A percentile compares a stretch with the other conserved stretches of the same genome.
Conservation (phyloP, 2,888 invertebrate species). For the Chymomyza amoena region DNA sequence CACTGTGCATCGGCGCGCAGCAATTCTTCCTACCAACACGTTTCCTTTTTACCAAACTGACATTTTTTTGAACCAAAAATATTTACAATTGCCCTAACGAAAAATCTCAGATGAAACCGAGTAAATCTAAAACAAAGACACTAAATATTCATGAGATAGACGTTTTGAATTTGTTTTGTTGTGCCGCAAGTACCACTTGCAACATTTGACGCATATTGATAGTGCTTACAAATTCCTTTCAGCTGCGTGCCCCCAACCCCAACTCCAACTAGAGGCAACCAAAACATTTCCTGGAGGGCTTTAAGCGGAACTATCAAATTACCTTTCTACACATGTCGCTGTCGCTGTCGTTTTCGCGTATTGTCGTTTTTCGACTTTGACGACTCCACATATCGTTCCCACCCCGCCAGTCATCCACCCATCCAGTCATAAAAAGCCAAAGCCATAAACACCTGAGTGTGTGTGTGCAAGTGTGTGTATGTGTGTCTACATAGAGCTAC, state of each 20-base stretch:
- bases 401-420: neutral
- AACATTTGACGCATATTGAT: slow-evolving; percentile 16
- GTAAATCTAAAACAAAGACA: slow-evolving; percentile 6
- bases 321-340: slow-evolving; percentile 56
- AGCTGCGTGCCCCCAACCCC: neutral
- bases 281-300: neutral
- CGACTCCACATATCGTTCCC: neutral
- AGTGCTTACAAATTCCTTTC: neutral
- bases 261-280: neutral
- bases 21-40: too few species aligned
- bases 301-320: slow-evolving; percentile 61
- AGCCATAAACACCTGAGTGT: slow-evolving; percentile 47
- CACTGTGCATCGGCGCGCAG: too few species aligned
- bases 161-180: slow-evolving; percentile 14
- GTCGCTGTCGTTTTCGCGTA: neutral
- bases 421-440: slow-evolving; percentile 40
- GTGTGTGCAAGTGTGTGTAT: neutral
- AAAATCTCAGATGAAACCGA: neutral
- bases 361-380: neutral
- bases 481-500: slow-evolving; percentile 6
- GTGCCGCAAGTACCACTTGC: slow-evolving; percentile 2
- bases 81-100: too few species aligned
- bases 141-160: slow-evolving; percentile 65
- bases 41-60: too few species aligned
- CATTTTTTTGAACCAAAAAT: too few species aligned